phyloP scores from a whole-genome alignment of 2,113 vertebrate genomes.

The Ictalurus punctatus region DNA sequence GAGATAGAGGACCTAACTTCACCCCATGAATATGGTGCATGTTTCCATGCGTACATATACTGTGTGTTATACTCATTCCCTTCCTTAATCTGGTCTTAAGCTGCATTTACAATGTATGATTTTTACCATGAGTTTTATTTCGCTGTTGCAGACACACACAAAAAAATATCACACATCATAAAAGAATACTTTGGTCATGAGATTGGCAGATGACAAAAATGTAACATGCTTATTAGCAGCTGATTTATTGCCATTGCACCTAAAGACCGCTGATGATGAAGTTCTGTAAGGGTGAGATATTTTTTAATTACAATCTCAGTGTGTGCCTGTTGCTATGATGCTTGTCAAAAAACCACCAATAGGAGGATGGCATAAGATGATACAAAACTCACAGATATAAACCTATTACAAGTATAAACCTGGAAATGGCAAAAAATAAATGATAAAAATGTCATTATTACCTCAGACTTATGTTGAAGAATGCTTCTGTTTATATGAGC shows the following conservation, averaged over 20 bases:
- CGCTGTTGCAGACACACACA: neutral
- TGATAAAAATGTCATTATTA: neutral
- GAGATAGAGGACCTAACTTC: neutral
- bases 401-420: neutral
- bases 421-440: neutral
- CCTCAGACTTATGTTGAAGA: neutral
- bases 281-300: neutral
- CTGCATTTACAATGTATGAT: neutral
- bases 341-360: neutral
- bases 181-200: neutral
- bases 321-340: neutral
- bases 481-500: neutral
- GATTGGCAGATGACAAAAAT: neutral
- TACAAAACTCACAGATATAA: neutral
- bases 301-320: neutral
- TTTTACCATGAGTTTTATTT: neutral
- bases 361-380: neutral
- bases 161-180: neutral
- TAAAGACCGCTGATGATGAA: neutral
- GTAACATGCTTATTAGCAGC: neutral
- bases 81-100: neutral
- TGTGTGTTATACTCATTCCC: neutral
- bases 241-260: neutral
- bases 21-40: neutral
- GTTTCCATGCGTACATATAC: constrained; percentile 33